A percentile compares a stretch with the other conserved stretches of the same genome.
Evolutionary conservation across 2,888 invertebrate genomes (phyloP).

Genomic region (Heteromyza rotundicornis): DNA sequence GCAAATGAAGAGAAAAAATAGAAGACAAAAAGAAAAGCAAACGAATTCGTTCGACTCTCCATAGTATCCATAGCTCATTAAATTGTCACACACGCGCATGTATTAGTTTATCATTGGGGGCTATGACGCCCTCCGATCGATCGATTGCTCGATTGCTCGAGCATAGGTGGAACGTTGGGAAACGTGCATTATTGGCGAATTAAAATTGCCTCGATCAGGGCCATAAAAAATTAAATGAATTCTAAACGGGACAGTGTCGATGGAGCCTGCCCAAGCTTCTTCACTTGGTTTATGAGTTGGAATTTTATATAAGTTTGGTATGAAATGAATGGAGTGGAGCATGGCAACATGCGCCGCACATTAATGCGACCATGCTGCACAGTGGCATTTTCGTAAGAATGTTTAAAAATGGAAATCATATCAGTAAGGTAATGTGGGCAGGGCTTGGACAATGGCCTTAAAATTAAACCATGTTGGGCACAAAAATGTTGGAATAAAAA

Average conservation of each 20-base stretch:
- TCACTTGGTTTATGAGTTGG: too few species aligned
- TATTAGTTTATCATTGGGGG: constrained; percentile 29
- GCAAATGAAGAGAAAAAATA: not conserved
- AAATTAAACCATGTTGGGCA: too few species aligned
- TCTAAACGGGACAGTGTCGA: constrained; percentile 21
- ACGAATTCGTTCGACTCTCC: not conserved
- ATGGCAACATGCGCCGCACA: not conserved
- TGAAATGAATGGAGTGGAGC: constrained; percentile 2
- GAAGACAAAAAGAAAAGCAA: not conserved
- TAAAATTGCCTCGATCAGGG: constrained; percentile 24
- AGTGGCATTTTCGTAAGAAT: not conserved
- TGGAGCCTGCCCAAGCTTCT: too few species aligned
- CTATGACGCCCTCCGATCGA: too few species aligned
- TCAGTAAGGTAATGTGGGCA: not conserved
- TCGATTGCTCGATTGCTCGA: constrained; percentile 7
- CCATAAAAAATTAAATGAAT: constrained; percentile 49
- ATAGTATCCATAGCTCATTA: constrained; percentile 6
- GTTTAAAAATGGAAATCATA: not conserved
- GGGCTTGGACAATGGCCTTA: not conserved
- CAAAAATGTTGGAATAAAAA: too few species aligned
- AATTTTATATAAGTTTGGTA: too few species aligned
- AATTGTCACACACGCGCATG: constrained; percentile 29
- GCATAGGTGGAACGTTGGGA: too few species aligned
- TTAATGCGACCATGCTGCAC: not conserved
- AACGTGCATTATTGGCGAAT: constrained; percentile 27